These are phyloP conservation scores for Epizoanthus fatuus DNA, from an alignment of 92 coral and sea anemone genomes.

Conservation along the genomic window DNA sequence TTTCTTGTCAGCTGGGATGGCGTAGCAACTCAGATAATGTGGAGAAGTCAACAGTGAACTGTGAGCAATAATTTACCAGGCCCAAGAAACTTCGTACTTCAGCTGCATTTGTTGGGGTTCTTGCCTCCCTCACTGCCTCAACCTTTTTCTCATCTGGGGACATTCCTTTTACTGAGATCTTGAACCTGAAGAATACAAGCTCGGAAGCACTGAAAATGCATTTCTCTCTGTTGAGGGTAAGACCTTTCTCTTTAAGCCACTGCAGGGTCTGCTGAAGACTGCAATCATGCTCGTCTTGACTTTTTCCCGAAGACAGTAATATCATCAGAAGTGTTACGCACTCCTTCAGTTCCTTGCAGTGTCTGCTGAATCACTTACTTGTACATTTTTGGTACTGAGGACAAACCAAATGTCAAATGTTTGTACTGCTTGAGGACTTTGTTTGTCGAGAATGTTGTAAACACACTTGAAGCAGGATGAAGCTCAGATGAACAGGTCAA, in stretches of 20 bases:
- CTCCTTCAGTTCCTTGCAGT: neutral
- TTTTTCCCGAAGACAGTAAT: neutral
- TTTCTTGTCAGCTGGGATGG: conserved; percentile 18
- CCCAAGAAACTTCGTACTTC: conserved; percentile 48
- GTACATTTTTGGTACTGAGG: neutral
- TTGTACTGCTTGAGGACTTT: too few relatives aligned
- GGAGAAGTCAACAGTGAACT: conserved; percentile 39
- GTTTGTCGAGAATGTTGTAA: too few relatives aligned
- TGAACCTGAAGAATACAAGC: conserved; percentile 46
- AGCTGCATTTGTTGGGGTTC: conserved; percentile 3
- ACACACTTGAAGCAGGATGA: neutral
- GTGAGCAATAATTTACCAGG: conserved; percentile 43
- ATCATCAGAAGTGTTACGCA: neutral
- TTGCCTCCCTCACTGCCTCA: neutral
- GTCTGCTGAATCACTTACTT: neutral
- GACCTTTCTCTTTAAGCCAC: conserved; percentile 17
- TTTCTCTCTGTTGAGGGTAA: conserved; percentile 17
- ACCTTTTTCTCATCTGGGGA: conserved; percentile 3
- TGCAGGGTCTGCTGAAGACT: neutral
- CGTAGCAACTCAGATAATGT: conserved; percentile 24
- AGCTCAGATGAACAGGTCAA: neutral
- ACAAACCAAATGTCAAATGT: neutral
- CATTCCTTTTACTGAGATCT: conserved; percentile 41
- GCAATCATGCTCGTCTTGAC: neutral
- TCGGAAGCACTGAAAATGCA: conserved; percentile 45